Base-by-base conservation (phyloP, 2,113 vertebrate species). In the Coptodon bakossiorum region DNA sequence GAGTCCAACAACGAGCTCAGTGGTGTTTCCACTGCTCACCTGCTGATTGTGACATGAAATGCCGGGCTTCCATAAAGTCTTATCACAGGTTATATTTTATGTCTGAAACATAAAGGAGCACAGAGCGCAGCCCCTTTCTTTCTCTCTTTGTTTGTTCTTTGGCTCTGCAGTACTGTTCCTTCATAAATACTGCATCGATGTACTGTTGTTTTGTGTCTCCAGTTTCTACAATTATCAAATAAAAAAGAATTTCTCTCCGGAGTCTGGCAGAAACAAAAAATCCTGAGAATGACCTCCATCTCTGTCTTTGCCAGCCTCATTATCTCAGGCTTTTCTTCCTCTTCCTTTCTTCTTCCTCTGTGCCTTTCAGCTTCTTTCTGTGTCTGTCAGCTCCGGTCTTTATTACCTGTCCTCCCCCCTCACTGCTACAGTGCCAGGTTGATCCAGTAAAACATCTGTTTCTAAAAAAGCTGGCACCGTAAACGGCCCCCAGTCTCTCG, bases 391-490 rank as follows among this genome's bases (percentile, higher is more conserved):
- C 56, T 54, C 36, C 9, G 3, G 11, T 24, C 80, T 83, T 85
- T 87, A 89, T 61, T 53, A 81, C 85, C 68, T 54, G 40, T 31
- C 71, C 57, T 82, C 29, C 56, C 85, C 45, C 9, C 22, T 76
- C 16, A 4, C 24, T 29, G 71, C 76, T 73, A 5, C 83, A 29
- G 82, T 59, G 80, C 82, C 82, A 9, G 61, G 56, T 43, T 50
- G 68, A 80, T 88, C 83, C 86, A 83, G 87, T 91, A 84, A 93
- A 91, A 92, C 93, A 95, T 94, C 91, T 94, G 93, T 92, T 92
- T 90, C 80, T 81, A 50, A 84, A 76, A 56, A 40, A 40, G 86
- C 80, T 80, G 73, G 79, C 85, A n/a, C 61, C 84, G 27, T 91
- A 87, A 90, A 93, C 40, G 81, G 31, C 91, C 89, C 53, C 53